A percentile compares a stretch with the other conserved stretches of the same genome.
Conservation (phyloP, 2,113 vertebrate genomes). For the Colistium nudipinnis region DNA sequence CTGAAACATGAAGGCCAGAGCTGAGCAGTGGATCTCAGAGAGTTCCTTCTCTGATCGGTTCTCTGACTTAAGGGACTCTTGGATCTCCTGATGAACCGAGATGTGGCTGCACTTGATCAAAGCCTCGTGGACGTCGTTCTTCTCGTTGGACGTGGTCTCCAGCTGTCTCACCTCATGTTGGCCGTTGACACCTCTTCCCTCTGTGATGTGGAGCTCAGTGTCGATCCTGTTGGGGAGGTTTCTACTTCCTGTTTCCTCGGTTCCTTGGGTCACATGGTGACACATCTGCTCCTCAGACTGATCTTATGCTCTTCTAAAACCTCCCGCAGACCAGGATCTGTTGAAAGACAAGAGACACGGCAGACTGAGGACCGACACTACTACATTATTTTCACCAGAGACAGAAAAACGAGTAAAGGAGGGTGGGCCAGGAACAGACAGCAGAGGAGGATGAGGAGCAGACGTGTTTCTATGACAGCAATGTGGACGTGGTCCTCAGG, state of each 20-base stretch:
- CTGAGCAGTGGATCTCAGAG: too few relatives aligned
- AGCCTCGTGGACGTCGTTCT: too few relatives aligned
- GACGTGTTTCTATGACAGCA: too few relatives aligned
- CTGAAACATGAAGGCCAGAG: too few relatives aligned
- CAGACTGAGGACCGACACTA: background rate
- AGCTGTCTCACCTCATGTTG: background rate
- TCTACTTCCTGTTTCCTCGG: background rate
- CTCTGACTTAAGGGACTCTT: too few relatives aligned
- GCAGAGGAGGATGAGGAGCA: too few relatives aligned
- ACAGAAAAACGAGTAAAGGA: background rate
- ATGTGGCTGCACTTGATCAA: background rate
- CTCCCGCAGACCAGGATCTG: background rate
- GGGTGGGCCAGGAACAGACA: too few relatives aligned
- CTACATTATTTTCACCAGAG: background rate
- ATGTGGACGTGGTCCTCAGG: too few relatives aligned
- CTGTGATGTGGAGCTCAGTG: conserved; percentile 2
- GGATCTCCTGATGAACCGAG: too few relatives aligned
- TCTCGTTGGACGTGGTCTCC: too few relatives aligned
- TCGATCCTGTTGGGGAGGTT: background rate
- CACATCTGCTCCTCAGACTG: background rate
- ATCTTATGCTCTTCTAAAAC: background rate
- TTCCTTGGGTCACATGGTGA: too few relatives aligned
- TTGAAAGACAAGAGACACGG: background rate
- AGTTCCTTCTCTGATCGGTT: too few relatives aligned
- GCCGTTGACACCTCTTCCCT: background rate